Base-by-base conservation (phyloP, 1,140 invertebrate genomes). In the Bradysia coprophila region DNA sequence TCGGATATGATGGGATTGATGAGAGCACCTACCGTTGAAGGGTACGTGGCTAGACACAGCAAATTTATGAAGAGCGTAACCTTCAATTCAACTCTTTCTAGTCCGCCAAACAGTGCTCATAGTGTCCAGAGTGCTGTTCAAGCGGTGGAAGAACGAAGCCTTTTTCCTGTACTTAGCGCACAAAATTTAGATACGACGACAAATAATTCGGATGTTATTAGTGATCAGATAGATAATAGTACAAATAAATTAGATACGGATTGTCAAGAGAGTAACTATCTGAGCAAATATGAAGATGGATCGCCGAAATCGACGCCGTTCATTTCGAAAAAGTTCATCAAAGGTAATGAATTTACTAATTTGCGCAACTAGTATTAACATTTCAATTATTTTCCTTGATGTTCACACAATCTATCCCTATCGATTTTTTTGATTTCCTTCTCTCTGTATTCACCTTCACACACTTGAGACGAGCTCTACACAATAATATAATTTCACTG, bases 61-160 rank as follows among this genome's bases (percentile, higher is more conserved):
- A 89, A 88, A 58, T 73, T 89, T 54, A 73, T 81, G 28, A 89
- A 89, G 68, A 86, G 83, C 62, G 82, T 88, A 40, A 88, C 84
- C 40, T 88, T 88, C 63, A 81, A 88, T 59, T 68, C 82, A 56
- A 86, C 82, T 43, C 66, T 87, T 52, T 77, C 78, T 46, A 84
- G 81, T 51, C 81, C 81, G 40, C 81, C 82, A 13, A 59, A 62
- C 40, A 73, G 69, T 59, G 66, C 64, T 43, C 54, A 51, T 38
- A 57, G 40, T 49, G n/a, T n/a, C n/a, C n/a, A n/a, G n/a, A 22
- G 37, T 49, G 4, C 24, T 41, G 39, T 37, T 18, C 16, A 38
- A 5, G 36, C 24, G 42, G 40, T 37, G 10, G 36, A 38, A 5
- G 36, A 38, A 3, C n/a, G 36, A 18, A 38, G 16, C 18, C 18